phyloP scores from a whole-genome alignment of 2,113 vertebrate species.

The Amazona vittata region DNA sequence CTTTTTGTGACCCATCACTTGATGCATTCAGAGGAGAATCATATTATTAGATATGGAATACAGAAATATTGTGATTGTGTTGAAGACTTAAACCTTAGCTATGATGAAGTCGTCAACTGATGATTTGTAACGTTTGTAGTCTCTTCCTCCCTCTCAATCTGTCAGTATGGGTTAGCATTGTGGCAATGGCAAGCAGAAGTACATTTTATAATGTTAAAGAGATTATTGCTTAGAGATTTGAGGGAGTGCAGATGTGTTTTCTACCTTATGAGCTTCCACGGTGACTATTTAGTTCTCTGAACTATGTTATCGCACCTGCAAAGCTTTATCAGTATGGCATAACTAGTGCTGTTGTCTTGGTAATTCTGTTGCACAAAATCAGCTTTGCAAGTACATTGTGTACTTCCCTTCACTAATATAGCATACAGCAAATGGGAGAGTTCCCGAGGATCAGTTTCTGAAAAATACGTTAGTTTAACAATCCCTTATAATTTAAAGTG shows the following conservation, averaged over 20 bases:
- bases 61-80: not conserved
- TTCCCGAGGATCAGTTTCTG: not conserved
- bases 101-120: not conserved
- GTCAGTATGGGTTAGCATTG: not conserved
- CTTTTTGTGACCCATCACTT: not conserved
- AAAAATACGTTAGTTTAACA: not conserved
- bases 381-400: not conserved
- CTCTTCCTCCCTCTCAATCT: not conserved
- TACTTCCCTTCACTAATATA: not conserved
- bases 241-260: not conserved
- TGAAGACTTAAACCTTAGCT: not conserved
- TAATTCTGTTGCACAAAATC: not conserved
- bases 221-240: conserved; percentile 30
- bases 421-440: not conserved
- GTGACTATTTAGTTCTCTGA: conserved; percentile 16
- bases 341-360: not conserved
- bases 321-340: not conserved
- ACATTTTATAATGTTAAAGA: conserved; percentile 15
- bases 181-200: not conserved
- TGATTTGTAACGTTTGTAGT: conserved; percentile 10
- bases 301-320: not conserved
- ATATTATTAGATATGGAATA: not conserved
- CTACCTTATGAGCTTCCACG: conserved; percentile 15
- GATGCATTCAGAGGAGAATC: not conserved
- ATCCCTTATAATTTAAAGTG: not conserved